Evolutionary conservation across 2,888 invertebrate genomes (phyloP).

Genomic region (Plebejus argus): DNA sequence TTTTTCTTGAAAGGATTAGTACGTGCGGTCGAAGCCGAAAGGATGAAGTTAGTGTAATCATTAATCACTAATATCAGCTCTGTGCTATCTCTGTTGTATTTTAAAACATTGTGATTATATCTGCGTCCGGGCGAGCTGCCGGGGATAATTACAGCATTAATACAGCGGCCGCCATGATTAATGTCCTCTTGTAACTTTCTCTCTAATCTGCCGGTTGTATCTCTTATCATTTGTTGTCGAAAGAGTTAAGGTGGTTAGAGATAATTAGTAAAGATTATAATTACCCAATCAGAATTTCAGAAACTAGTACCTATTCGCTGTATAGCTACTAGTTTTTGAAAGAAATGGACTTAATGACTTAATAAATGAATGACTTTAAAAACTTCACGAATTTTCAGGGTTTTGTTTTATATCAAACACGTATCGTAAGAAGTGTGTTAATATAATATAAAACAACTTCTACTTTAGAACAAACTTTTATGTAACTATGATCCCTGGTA

Average conservation of each 20-base stretch:
- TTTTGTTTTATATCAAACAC: background rate
- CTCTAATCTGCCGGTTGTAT: background rate
- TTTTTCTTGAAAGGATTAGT: too few relatives aligned
- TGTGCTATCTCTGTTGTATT: background rate
- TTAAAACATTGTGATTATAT: conserved; percentile 7
- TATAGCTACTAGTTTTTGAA: too few relatives aligned
- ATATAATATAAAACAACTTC: too few relatives aligned
- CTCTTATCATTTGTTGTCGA: background rate
- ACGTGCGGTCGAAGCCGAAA: background rate
- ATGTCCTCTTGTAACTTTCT: background rate
- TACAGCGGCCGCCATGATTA: background rate
- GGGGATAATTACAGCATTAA: conserved; percentile 1
- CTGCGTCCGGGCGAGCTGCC: background rate
- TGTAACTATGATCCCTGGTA: background rate
- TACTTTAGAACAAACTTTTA: background rate
- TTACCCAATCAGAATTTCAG: too few relatives aligned
- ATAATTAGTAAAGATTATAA: background rate
- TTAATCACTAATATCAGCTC: background rate
- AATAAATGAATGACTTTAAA: too few relatives aligned
- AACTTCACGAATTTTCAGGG: too few relatives aligned
- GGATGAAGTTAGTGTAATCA: background rate
- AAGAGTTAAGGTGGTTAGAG: background rate
- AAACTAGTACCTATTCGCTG: too few relatives aligned
- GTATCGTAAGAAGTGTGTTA: too few relatives aligned
- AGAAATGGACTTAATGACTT: too few relatives aligned